Evolutionary conservation across 2,113 vertebrate species (phyloP), one percentile per base, ranked within the genome.

Genomic region (Salvelinus sp.): DNA sequence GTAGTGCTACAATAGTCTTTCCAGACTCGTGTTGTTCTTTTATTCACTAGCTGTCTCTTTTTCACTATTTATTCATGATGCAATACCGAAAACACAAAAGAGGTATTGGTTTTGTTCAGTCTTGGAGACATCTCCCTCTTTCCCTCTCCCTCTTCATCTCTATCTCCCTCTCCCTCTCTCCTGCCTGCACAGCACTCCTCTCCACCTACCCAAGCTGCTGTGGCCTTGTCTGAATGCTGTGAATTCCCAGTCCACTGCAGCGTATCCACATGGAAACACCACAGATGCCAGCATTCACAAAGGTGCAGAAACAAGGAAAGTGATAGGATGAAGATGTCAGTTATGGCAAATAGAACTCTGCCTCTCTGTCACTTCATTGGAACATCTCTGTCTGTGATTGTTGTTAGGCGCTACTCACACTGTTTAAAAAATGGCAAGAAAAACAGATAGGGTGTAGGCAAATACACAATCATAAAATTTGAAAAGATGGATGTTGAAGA

Each of bases 261-360:
- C 83, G 91, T 91, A 93, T 88, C 89, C 89, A 89, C 86, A 86
- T 91, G 93, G 92, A 93, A 93, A 93, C 91, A 81, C 81, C 87
- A 79, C 92, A 91, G 92, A 93, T 92, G 91, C 90, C 86, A 83
- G 86, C 85, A 73, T 82, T 87, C 84, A 86, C 85, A 86, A 87
- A 84, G 79, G 85, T 86, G 81, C 79, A 81, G 82, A 82, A 78
- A 87, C 76, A 82, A 85, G 81, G 22, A 84, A 90, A 86, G 76
- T 76, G 85, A 88, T 82, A 72, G 89, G 88, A 93, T 93, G 88
- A 93, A 93, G 93, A 93, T 88, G 88, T 93, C 88, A 89, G 90
- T 91, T 91, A 90, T 92, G 91, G 90, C 89, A 91, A 92, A 93
- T 90, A 87, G 79, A 90, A 86, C 89, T 89, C 89, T 90, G 91